Percentiles rank a stretch among this genome's conserved stretches.
Evolutionary conservation across 2,797 vertebrate species (phyloP).

Genomic region (Microctenopoma lineatum): DNA sequence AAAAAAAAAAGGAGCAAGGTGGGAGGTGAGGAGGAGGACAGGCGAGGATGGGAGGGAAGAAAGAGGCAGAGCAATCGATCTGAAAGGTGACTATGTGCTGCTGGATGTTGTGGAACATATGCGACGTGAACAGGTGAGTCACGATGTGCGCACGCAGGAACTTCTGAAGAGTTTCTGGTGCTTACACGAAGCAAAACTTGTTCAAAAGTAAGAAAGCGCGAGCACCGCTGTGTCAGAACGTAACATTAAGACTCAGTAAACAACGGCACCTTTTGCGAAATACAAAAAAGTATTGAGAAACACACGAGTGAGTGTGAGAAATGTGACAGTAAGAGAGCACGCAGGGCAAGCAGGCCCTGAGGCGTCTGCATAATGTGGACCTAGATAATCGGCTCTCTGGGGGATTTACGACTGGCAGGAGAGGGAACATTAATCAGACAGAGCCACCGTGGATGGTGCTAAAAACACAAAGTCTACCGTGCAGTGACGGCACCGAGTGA

Average conservation of each 20-base stretch:
- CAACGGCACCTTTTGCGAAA: neutral
- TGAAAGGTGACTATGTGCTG: conserved; percentile 46
- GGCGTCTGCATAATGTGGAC: conserved; percentile 55
- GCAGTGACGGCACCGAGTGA: conserved; percentile 9
- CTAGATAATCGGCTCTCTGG: conserved; percentile 57
- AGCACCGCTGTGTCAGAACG: neutral
- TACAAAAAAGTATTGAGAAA: neutral
- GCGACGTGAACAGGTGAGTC: conserved; percentile 44
- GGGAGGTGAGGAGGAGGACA: conserved; percentile 56
- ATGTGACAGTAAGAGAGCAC: neutral
- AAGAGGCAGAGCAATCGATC: conserved; percentile 57
- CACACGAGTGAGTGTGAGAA: neutral
- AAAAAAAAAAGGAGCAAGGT: conserved; percentile 30
- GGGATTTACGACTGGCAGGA: conserved; percentile 52
- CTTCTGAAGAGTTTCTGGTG: conserved; percentile 9
- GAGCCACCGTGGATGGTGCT: conserved; percentile 17
- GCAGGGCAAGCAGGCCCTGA: neutral
- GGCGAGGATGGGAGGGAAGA: conserved; percentile 45
- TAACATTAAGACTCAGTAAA: neutral
- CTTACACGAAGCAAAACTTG: conserved; percentile 8
- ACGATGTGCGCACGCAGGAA: conserved; percentile 12
- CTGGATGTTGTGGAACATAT: conserved; percentile 39
- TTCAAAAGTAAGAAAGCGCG: conserved; percentile 1
- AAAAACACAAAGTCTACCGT: conserved; percentile 48
- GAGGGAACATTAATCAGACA: conserved; percentile 50